Evolutionary conservation across 2,113 vertebrate species (phyloP).

Genomic region (Xiphorhynchus elegans): DNA sequence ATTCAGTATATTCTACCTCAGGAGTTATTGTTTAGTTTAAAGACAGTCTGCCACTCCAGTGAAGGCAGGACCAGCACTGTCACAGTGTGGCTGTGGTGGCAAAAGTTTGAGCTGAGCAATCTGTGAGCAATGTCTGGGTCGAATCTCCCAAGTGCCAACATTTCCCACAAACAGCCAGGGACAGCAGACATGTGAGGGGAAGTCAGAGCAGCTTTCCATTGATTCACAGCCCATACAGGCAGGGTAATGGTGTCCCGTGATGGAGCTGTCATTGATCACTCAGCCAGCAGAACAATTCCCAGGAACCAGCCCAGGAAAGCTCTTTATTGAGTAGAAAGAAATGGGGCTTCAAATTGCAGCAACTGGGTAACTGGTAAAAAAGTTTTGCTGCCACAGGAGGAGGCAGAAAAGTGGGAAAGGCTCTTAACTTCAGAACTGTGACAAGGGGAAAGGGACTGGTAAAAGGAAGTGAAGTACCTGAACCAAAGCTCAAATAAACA

Average conservation of each 20-base stretch:
- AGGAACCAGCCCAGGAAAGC: neutral
- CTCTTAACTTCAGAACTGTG: neutral
- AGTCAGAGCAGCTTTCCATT: neutral
- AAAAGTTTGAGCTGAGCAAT: neutral
- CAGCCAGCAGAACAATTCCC: neutral
- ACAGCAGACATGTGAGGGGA: rapidly evolving
- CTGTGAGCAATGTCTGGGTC: neutral
- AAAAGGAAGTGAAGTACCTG: neutral
- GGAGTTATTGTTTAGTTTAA: neutral
- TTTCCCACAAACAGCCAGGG: rapidly evolving
- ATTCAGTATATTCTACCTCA: neutral
- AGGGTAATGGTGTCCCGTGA: neutral
- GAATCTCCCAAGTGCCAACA: neutral
- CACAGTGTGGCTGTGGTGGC: rapidly evolving
- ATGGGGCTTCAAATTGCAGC: neutral
- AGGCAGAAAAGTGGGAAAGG: neutral
- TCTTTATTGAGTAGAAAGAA: neutral
- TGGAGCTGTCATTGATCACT: neutral
- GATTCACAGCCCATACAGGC: neutral
- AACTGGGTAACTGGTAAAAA: neutral
- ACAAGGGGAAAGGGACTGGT: neutral
- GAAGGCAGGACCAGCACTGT: neutral
- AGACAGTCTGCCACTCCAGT: neutral
- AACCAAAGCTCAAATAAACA: neutral
- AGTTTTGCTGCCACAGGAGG: neutral